Base-by-base conservation (phyloP, 2,797 vertebrate genomes). In the Xiphophorus birchmanni region DNA sequence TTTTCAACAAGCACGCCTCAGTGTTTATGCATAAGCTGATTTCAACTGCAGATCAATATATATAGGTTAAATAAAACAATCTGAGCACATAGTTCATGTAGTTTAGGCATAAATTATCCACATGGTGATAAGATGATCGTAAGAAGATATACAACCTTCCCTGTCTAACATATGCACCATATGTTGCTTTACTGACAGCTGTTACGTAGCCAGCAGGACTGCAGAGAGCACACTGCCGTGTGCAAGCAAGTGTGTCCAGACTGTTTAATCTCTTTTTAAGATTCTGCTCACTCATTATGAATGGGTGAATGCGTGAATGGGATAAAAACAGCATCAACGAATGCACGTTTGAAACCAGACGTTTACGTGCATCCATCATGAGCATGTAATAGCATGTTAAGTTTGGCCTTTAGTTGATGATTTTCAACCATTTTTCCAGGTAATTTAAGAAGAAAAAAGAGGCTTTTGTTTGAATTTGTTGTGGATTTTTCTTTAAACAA, bases 191-290 rank as follows among this genome's bases (percentile, higher is more conserved):
- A 23, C 78, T 45, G 67, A 80, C 88, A 91, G 88, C 89, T 89
- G 87, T 76, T 79, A 58, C 4, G 76, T 74, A 42, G 86, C 81
- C 87, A 74, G 82, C 76, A 65, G 84, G 86, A 44, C 80, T n/a
- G 71, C 40, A 65, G 47, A 74, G 74, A 84, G 76, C 73, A 47
- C 47, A 75, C 82, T 77, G 72, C 75, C 50, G 44, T 56, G 80
- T 78, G 90, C 86, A 71, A 87, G 11, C 79, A 74, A 89, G 88
- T 73, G 81, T 69, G 81, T 79, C 77, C 88, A 88, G 90, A 92
- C 85, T 89, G 90, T 90, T 88, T 85, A 63, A 47, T 78, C 81
- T 87, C 82, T 77, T 86, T 79, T 50, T 44, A 17, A 88, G 78
- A 74, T 82, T 85, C 56, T 71, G 29, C 84, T 76, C 77, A 40